Base-by-base conservation (phyloP, 2,888 invertebrate species). In the Tenthredo mesomela region DNA sequence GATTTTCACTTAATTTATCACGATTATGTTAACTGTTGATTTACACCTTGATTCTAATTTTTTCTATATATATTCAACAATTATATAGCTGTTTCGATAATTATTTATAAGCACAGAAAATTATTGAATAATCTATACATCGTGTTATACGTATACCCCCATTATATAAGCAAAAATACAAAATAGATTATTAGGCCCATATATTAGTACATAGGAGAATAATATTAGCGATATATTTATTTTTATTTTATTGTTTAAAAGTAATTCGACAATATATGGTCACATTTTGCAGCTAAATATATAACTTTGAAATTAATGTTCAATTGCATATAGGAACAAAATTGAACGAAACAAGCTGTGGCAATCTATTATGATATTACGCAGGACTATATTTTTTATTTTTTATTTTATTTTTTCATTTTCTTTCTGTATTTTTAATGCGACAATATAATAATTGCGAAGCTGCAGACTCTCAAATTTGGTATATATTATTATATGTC, bases 1-100 rank as follows among this genome's bases (percentile, higher is more conserved):
- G n/a, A 37, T 71, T 71, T 37, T 71, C 71, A 71, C n/a, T 40
- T 71, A 40, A 40, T 40, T 71, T 37, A 40, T 71, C 18, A 67
- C 15, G 29, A 25, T n/a, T 6, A 21, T 40, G n/a, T 71, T 25
- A 58, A 71, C 71, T 15, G n/a, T 15, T 40, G 18, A 9, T 71
- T 40, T 21, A 43, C 10, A 71, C 71, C 25, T 40, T 21, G 43
- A 43, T 71, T 43, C 43, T 1, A 10, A 21, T 0, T 71, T n/a
- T 9, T 71, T 21, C 6, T n/a, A 33, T 33, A 33, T n/a, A 71
- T 67, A 33, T 67, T 67, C 4, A 33, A 29, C 33, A 33, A 67
- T 65, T 29, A 25, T 18, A 33, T 7, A 67, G 33, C 67, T 67
- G 67, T 33, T 33, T 33, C 2, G 6, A 40, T 10, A 21, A 71